These are phyloP conservation scores for Frankliniella intonsa DNA, from an alignment of 2,888 invertebrate genomes.

Conservation along the genomic window DNA sequence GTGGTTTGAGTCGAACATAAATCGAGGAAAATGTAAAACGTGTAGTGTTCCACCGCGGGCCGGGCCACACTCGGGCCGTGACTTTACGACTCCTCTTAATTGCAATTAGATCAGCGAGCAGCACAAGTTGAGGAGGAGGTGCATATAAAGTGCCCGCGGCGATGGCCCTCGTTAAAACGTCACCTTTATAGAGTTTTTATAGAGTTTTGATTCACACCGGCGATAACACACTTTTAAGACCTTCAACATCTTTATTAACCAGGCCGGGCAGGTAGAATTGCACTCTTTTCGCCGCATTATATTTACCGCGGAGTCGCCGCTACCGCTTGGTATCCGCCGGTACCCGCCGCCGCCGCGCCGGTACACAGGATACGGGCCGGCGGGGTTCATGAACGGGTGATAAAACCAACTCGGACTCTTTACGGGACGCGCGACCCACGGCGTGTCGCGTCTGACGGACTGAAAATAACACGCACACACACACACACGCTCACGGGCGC, in stretches of 20 bases:
- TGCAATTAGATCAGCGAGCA: constrained; percentile 14
- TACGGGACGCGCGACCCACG: neutral
- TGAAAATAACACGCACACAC: too few relatives aligned
- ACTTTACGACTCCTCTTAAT: neutral
- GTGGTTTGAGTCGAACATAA: too few relatives aligned
- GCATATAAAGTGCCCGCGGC: neutral
- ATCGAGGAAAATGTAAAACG: too few relatives aligned
- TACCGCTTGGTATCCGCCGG: neutral
- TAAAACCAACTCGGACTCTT: neutral
- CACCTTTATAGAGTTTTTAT: constrained; percentile 23
- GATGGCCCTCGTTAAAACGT: constrained; percentile 21
- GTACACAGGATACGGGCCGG: too few relatives aligned
- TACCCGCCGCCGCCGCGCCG: neutral
- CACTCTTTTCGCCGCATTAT: constrained; percentile 9
- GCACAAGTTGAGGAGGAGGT: neutral
- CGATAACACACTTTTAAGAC: neutral
- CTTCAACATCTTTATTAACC: constrained; percentile 18
- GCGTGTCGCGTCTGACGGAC: too few relatives aligned
- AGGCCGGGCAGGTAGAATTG: neutral
- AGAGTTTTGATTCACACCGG: constrained; percentile 6
- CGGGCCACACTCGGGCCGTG: neutral
- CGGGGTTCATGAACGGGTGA: too few relatives aligned
- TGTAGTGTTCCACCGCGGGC: too few relatives aligned
- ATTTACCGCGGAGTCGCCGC: neutral
- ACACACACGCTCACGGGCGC: neutral